Percentiles rank a stretch among this genome's conserved stretches.
Evolutionary conservation across 2,888 invertebrate species (phyloP).

Genomic region (Hanleya hanleyi): DNA sequence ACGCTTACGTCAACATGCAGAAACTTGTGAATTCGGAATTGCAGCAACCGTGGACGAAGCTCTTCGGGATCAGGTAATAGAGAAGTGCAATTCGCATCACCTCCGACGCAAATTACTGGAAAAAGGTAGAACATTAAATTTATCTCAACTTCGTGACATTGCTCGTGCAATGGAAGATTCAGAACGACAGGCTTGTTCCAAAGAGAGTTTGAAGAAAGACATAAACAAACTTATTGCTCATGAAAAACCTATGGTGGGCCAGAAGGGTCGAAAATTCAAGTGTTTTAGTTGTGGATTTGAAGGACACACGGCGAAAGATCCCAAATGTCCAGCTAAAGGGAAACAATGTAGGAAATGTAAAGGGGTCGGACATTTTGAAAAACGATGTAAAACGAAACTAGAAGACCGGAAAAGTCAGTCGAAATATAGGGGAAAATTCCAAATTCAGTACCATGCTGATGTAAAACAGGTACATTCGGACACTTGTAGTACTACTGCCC

Average conservation of each 20-base stretch:
- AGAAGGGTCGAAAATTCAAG: too few species aligned
- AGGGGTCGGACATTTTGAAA: conserved; percentile 12
- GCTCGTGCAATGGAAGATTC: too few species aligned
- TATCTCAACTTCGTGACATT: too few species aligned
- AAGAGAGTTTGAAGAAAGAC: not conserved
- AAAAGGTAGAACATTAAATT: too few species aligned
- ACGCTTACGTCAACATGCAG: too few species aligned
- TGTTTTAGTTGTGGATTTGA: conserved; percentile 16
- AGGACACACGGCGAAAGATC: conserved; percentile 16
- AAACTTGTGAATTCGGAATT: too few species aligned
- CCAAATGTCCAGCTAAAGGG: conserved; percentile 11
- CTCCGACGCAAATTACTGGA: too few species aligned
- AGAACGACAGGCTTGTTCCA: too few species aligned
- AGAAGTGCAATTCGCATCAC: too few species aligned
- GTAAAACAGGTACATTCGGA: not conserved
- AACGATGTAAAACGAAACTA: conserved; percentile 5
- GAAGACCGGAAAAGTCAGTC: not conserved
- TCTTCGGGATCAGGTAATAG: too few species aligned
- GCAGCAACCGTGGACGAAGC: too few species aligned
- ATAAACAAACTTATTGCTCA: not conserved
- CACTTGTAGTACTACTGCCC: not conserved
- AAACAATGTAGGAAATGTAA: conserved; percentile 18
- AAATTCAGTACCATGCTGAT: not conserved
- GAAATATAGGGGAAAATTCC: not conserved
- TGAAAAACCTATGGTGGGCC: too few species aligned